phyloP scores from a whole-genome alignment of 64 coral and sea anemone genomes.

The Actinia equina region DNA sequence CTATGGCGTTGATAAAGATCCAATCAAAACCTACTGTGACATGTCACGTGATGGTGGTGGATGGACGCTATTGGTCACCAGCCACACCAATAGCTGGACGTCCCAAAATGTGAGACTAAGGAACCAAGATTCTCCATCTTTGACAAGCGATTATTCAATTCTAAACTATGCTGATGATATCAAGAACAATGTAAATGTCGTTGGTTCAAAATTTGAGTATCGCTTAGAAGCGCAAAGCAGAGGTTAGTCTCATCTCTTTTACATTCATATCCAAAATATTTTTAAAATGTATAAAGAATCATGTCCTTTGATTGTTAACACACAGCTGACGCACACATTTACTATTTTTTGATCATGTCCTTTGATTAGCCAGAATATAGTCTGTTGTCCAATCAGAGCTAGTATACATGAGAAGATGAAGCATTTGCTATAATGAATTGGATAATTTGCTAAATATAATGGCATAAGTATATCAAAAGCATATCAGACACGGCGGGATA shows the following conservation, averaged over 20 bases:
- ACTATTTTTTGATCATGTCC: no score
- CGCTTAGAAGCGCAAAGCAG: slow-evolving; percentile 68
- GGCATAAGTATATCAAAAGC: no score
- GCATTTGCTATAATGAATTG: no score
- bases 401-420: no score
- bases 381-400: no score
- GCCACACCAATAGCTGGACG: slow-evolving; percentile 77
- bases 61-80: slow-evolving; percentile 87
- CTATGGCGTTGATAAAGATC: background rate
- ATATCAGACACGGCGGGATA: no score
- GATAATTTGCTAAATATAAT: no score
- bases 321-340: no score
- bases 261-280: no score
- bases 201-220: slow-evolving; percentile 72
- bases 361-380: no score
- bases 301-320: no score
- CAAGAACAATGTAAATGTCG: slow-evolving; percentile 63
- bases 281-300: no score
- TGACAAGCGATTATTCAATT: slow-evolving; percentile 66
- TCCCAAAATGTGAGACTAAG: slow-evolving; percentile 48
- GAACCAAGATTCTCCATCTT: slow-evolving; percentile 24
- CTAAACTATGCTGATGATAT: slow-evolving; percentile 65
- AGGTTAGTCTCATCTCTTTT: slow-evolving; percentile 10
- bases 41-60: slow-evolving; percentile 91
- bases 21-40: slow-evolving; percentile 61